Evolutionary conservation across 2,797 vertebrate genomes (phyloP).

Genomic region (Leptatherina wallacei): DNA sequence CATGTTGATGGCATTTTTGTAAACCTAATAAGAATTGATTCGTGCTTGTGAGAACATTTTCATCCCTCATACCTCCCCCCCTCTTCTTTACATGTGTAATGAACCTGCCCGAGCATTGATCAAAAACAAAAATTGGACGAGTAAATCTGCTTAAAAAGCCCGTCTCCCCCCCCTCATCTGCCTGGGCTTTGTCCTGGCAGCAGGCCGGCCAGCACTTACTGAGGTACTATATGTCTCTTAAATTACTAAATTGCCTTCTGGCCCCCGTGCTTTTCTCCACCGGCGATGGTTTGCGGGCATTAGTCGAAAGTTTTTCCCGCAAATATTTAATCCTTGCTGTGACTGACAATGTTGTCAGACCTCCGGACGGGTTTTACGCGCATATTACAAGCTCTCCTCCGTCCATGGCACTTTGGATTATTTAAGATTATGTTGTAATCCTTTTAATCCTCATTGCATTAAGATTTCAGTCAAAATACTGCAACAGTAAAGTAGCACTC

Average conservation of each 20-base stretch:
- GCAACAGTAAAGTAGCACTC: slow-evolving; percentile 93
- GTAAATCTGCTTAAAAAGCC: slow-evolving; percentile 80
- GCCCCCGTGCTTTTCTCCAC: slow-evolving; percentile 42
- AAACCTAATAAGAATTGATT: slow-evolving; percentile 80
- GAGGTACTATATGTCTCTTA: slow-evolving; percentile 76
- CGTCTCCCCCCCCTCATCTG: slow-evolving; percentile 46
- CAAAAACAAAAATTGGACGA: slow-evolving; percentile 75
- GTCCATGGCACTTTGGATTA: slow-evolving; percentile 99
- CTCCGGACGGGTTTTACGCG: slow-evolving; percentile 88
- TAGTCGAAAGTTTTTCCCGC: slow-evolving; percentile 76
- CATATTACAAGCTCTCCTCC: slow-evolving; percentile 87
- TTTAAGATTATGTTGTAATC: slow-evolving; percentile 99
- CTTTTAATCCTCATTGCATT: slow-evolving; percentile 96
- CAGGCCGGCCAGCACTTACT: slow-evolving; percentile 69
- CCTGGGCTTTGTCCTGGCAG: slow-evolving; percentile 71
- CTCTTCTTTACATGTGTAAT: slow-evolving; percentile 76
- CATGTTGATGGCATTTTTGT: slow-evolving; percentile 75
- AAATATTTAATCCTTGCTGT: slow-evolving; percentile 85
- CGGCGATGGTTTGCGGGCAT: slow-evolving; percentile 64
- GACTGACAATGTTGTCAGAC: slow-evolving; percentile 92
- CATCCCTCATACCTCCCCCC: slow-evolving; percentile 54
- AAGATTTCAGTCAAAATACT: slow-evolving; percentile 98
- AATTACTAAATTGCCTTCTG: slow-evolving; percentile 74
- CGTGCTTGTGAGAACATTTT: slow-evolving; percentile 61
- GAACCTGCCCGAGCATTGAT: slow-evolving; percentile 76